Percentiles rank a stretch among this genome's conserved stretches.
Evolutionary conservation across 2,113 vertebrate genomes (phyloP).

Genomic region (Delphinus delphis): DNA sequence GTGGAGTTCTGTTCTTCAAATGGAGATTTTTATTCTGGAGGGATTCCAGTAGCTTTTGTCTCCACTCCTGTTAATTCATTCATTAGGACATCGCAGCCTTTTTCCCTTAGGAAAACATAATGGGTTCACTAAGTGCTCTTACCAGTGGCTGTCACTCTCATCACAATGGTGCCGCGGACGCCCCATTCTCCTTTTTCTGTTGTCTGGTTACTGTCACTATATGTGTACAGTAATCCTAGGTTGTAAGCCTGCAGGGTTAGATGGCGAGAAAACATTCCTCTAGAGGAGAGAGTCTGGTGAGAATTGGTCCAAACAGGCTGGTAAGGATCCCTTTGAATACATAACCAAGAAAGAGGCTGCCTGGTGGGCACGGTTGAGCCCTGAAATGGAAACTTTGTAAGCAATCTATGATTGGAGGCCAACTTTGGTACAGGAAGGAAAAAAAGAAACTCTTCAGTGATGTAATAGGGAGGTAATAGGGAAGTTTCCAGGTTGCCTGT

Average conservation of each 20-base stretch:
- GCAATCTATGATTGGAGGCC: background rate
- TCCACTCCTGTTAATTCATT: conserved; percentile 54
- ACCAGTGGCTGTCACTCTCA: background rate
- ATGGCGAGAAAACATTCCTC: background rate
- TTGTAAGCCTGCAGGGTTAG: background rate
- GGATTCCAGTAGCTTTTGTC: conserved; percentile 64
- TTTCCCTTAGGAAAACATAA: conserved; percentile 51
- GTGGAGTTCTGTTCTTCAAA: conserved; percentile 35
- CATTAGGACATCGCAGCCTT: conserved; percentile 38
- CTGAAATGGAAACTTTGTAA: background rate
- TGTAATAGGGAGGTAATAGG: background rate
- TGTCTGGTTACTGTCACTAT: background rate
- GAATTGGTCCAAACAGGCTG: background rate
- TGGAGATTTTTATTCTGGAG: conserved; percentile 19
- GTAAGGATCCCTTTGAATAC: background rate
- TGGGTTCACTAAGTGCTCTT: conserved; percentile 58
- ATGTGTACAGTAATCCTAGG: background rate
- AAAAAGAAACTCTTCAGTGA: background rate
- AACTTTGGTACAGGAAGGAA: background rate
- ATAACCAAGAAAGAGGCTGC: background rate
- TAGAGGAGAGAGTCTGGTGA: background rate
- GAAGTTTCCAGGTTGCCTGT: background rate
- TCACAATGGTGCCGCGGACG: background rate
- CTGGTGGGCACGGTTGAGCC: background rate
- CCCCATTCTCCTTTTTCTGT: background rate